Base-by-base conservation (phyloP, 1,140 invertebrate species). In the Lepidotrigona ventralis region DNA sequence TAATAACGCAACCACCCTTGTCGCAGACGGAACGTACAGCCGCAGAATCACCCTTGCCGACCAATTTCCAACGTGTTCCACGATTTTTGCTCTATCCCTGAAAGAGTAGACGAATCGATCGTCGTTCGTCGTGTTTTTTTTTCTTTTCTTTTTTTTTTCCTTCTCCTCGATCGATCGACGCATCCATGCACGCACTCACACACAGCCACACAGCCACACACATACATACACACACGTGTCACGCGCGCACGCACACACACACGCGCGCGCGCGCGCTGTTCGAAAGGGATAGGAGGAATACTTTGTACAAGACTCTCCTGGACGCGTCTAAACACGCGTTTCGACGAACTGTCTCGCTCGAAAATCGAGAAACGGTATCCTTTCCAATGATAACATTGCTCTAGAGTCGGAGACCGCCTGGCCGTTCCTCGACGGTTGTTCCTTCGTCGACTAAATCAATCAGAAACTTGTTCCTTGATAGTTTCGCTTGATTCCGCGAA, bases 241-340 rank as follows among this genome's bases (percentile, higher is more conserved):
- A 73, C 53, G 19, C 51, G 1, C 17, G 17, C 64, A 33, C 17
- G 21, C 17, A 68, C 17, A 39, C 29, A 68, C 71, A 3, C 9
- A 1, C 56, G 9, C 21, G 21, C 53, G 12, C 39, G 70, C 81
- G 58, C 66, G 63, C 79, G 66, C 53, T 66, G 70, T 33, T 71
- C 54, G 70, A 88, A 87, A 64, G 78, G 73, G 75, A 74, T 85
- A 85, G 29, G 71, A 71, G 89, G 86, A 60, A 80, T 85, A 86
- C 79, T 90, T 90, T 90, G 86, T 90, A 90, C 89, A 90, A 86
- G 68, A 58, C 64, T 79, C 76, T 72, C 86, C 86, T 89, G 81
- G 85, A 88, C 72, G 81, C 84, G 70, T 84, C 63, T 58, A 76
- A 79, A 78, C 56, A 58, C 73, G 76, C 75, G 76, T 76, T 88